phyloP scores from a whole-genome alignment of 2,797 vertebrate species.

The Columba guinea region DNA sequence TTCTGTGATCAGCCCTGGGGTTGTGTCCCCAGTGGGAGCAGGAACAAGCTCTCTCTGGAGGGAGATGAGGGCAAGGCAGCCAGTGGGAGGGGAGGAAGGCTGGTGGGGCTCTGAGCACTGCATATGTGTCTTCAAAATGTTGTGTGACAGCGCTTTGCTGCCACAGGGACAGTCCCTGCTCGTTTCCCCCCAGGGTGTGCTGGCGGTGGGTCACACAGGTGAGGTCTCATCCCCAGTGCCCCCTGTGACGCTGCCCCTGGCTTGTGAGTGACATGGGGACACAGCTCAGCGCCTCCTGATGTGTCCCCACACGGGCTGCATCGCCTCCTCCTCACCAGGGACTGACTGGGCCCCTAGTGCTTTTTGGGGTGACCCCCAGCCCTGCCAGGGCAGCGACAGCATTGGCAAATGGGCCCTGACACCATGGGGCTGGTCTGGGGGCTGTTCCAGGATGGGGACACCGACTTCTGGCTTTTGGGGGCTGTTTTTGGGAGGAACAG shows the following conservation, averaged over 20 bases:
- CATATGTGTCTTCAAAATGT: background rate
- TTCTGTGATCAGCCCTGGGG: fast-evolving
- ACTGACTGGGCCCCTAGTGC: background rate
- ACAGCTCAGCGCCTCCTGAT: background rate
- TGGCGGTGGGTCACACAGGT: background rate
- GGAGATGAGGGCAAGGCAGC: background rate
- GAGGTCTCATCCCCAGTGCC: too few relatives aligned
- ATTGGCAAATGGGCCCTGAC: background rate
- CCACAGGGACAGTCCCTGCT: background rate
- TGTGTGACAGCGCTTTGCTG: background rate
- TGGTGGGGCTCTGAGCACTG: background rate
- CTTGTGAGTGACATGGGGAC: background rate
- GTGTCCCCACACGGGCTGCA: background rate
- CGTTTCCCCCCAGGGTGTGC: background rate
- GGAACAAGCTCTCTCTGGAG: background rate
- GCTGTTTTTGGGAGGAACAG: background rate
- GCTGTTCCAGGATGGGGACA: background rate
- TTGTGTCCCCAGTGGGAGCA: fast-evolving
- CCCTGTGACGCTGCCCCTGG: fast-evolving
- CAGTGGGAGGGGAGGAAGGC: background rate
- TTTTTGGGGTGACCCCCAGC: background rate
- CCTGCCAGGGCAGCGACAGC: fast-evolving
- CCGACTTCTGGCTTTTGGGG: background rate
- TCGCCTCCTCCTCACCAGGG: background rate
- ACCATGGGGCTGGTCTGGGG: background rate